Conservation (phyloP, 2,113 vertebrate species). For the Muscicapa adusta region DNA sequence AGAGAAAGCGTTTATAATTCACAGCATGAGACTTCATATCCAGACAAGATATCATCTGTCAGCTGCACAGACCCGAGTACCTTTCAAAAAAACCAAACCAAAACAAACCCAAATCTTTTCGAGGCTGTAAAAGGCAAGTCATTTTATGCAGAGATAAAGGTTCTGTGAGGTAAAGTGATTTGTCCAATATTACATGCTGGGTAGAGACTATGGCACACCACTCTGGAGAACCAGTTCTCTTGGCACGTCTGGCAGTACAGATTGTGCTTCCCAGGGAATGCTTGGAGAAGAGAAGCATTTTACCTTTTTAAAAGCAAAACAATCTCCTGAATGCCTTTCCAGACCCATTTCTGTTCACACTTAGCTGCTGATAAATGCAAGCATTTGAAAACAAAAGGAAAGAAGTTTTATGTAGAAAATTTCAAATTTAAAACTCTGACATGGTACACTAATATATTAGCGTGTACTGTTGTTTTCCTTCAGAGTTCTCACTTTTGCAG, state of each 20-base stretch:
- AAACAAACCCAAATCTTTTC: not conserved
- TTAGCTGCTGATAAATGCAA: not conserved
- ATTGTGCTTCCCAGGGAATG: not conserved
- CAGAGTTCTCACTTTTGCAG: not conserved
- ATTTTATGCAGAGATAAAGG: not conserved
- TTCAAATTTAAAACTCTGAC: not conserved
- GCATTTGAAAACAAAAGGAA: not conserved
- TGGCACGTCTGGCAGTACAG: not conserved
- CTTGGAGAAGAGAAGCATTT: not conserved
- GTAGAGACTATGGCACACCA: not conserved
- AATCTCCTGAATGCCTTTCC: not conserved
- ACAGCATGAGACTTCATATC: conserved; percentile 1
- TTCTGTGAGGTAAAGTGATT: not conserved
- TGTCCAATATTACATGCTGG: not conserved
- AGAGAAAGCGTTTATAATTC: not conserved
- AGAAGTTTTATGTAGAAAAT: not conserved
- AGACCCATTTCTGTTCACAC: not conserved
- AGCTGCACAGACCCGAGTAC: not conserved
- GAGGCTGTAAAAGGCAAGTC: not conserved
- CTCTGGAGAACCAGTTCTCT: not conserved
- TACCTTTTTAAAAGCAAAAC: not conserved
- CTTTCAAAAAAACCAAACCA: not conserved
- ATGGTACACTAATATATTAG: not conserved
- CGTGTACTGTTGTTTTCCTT: not conserved
- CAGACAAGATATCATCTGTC: conserved; percentile 20